These are phyloP conservation scores for Aphelinus atriplicis DNA, from an alignment of 1,140 invertebrate species.

Conservation along the genomic window DNA sequence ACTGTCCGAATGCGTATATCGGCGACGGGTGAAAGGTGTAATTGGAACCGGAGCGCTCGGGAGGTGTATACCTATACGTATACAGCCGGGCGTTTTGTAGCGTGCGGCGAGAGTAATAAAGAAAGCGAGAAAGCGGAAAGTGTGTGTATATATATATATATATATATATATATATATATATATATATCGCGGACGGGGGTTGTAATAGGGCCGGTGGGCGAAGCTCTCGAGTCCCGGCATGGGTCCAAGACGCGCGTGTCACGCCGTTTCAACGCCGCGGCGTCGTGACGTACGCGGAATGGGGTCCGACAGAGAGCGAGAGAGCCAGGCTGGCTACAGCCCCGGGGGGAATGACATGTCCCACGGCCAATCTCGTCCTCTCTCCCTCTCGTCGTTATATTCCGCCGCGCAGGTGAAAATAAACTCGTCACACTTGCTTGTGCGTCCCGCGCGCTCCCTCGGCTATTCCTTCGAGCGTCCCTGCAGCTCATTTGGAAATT, in stretches of 20 bases:
- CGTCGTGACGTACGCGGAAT: conserved; percentile 23
- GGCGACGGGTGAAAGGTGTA: too few species aligned
- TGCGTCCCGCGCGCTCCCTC: not conserved
- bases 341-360: conserved; percentile 11
- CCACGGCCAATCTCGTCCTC: conserved; percentile 16
- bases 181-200: too few species aligned
- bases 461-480: not conserved
- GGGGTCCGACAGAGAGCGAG: not conserved
- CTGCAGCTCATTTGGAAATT: too few species aligned
- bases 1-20: too few species aligned
- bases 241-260: conserved; percentile 27
- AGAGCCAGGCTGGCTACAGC: not conserved
- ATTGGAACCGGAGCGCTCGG: too few species aligned
- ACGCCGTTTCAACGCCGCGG: conserved; percentile 24
- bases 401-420: conserved; percentile 16
- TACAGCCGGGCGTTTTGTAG: too few species aligned
- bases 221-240: not conserved
- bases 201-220: too few species aligned
- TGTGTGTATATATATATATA: too few species aligned
- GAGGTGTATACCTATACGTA: too few species aligned
- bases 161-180: too few species aligned
- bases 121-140: too few species aligned
- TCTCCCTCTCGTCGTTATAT: not conserved
- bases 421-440: not conserved
- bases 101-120: too few species aligned